These are phyloP conservation scores for Drosophila burlai DNA, from an alignment of 1,140 invertebrate genomes.

Conservation along the genomic window DNA sequence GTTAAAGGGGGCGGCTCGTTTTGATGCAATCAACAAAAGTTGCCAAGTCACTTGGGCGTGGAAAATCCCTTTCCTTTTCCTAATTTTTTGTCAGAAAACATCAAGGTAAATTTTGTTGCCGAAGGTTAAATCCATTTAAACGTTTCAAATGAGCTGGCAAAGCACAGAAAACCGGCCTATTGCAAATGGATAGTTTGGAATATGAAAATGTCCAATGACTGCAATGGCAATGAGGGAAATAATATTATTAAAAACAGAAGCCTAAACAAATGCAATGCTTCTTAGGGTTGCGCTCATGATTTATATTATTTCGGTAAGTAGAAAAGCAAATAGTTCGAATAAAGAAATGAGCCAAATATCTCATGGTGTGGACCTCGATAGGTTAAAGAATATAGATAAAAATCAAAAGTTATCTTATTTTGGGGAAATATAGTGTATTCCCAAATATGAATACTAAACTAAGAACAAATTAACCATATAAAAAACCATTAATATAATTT, in stretches of 20 bases:
- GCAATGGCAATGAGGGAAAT: background rate
- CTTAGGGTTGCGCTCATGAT: background rate
- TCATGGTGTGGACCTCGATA: no score
- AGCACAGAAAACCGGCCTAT: conserved; percentile 24
- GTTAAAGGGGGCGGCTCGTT: conserved; percentile 28
- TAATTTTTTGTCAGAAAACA: conserved; percentile 48
- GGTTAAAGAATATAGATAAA: no score
- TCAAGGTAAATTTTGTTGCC: conserved; percentile 45
- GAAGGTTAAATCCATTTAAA: conserved; percentile 61
- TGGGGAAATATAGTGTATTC: no score
- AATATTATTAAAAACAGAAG: background rate
- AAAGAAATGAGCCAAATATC: no score
- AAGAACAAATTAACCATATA: no score
- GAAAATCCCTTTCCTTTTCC: background rate
- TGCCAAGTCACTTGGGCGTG: conserved; percentile 49
- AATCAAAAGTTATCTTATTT: no score
- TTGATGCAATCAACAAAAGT: conserved; percentile 67
- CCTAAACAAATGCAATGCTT: no score
- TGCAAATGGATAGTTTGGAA: background rate
- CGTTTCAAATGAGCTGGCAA: conserved; percentile 43
- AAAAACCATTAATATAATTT: no score
- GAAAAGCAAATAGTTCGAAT: no score
- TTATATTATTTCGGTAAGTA: background rate
- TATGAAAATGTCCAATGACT: background rate
- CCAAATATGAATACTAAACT: no score